Conservation (phyloP, 2,113 vertebrate genomes). For the Vanacampus margaritifer region DNA sequence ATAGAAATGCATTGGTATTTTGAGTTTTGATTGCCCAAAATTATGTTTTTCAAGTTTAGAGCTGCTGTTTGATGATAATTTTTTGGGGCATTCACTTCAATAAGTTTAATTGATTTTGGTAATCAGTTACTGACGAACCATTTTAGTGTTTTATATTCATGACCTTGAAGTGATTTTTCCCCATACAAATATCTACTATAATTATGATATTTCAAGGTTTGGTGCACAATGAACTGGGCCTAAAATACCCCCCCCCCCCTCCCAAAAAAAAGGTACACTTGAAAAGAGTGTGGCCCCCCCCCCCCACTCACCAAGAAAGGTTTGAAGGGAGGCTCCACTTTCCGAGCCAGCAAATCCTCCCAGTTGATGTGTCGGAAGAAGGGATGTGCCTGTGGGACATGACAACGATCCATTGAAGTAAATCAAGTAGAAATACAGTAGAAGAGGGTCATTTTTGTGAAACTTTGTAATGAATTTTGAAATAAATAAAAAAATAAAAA, state of each 20-base stretch:
- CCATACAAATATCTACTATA: neutral
- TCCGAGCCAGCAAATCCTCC: slow-evolving; percentile 93
- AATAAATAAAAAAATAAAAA: too few relatives aligned
- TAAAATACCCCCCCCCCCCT: neutral
- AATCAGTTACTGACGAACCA: neutral
- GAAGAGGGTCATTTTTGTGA: too few relatives aligned
- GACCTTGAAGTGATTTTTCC: neutral
- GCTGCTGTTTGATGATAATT: too few relatives aligned
- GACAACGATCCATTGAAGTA: neutral
- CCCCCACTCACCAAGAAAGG: slow-evolving; percentile 84
- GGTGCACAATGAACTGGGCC: neutral
- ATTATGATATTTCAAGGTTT: neutral
- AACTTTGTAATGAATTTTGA: too few relatives aligned
- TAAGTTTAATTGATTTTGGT: too few relatives aligned
- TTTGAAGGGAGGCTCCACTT: slow-evolving; percentile 97
- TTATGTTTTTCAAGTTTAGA: too few relatives aligned
- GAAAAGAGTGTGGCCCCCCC: neutral
- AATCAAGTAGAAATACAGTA: neutral
- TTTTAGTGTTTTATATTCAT: neutral
- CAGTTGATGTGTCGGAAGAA: slow-evolving; percentile 98
- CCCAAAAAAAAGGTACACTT: neutral
- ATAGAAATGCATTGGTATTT: too few relatives aligned
- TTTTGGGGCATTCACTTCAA: too few relatives aligned
- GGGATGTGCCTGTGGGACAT: slow-evolving; percentile 79
- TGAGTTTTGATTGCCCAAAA: too few relatives aligned